Evolutionary conservation across 2,797 vertebrate genomes (phyloP), one percentile per base, ranked within the genome.

Genomic region (Crypturellus tataupa): DNA sequence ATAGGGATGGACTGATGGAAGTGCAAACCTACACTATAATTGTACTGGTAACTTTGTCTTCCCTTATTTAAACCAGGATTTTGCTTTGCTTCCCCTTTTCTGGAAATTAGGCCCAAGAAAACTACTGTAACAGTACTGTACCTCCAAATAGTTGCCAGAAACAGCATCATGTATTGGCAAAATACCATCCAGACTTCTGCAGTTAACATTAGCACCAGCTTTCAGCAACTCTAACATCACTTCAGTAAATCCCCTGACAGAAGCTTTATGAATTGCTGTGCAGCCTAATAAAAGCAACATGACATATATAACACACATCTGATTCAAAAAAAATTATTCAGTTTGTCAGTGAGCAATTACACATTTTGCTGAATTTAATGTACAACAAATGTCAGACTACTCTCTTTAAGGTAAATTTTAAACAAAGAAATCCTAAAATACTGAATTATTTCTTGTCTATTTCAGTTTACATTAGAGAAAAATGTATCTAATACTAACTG

Each of bases 231-330:
- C 98, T 86, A 97, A 78, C n/a, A 98, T 98, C 84, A 98, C 90
- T 53, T 98, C 97, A 84, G 75, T 51, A 87, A 94, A 93, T 39
- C 98, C 98, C 9, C 20, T 12, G 8, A 1, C 84, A 59, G 97
- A 96, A 58, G 98, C 98, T 91, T 99, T 98, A 70, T 99, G 99
- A 88, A 99, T 97, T 70, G 98, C 97, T 20, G 98, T 98, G 98
- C 98, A 99, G 67, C 98, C 99, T 99, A 97, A 80, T 20, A 89
- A 96, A 75, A 90, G 23, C n/a, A 95, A 94, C 75, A 60, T 35
- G 29, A 82, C 33, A 88, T 37, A 73, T 51, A 80, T 4, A 69
- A 49, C 18, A 81, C 25, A 3, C 9, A 88, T 65, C 8, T 44
- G 18, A 83, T 76, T 75, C 62, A 23, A 33, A 80, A 89, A 86